Evolutionary conservation across 1,140 invertebrate species (phyloP).

Genomic region (Trichonephila inaurata): DNA sequence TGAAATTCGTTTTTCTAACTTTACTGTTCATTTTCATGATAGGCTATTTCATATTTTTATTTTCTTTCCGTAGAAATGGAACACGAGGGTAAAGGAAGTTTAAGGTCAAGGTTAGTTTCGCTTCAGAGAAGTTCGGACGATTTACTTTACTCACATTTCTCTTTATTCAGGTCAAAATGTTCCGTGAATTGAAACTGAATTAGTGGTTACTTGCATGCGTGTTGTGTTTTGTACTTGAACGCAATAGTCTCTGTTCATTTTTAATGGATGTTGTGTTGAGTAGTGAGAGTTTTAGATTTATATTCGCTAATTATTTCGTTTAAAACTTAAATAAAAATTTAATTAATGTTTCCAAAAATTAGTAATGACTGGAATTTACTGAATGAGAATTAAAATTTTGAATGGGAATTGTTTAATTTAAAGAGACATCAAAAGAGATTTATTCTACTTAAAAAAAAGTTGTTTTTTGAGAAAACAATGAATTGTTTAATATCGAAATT

Average conservation of each 20-base stretch:
- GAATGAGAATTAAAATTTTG: neutral
- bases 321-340: too few relatives aligned
- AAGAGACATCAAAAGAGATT: too few relatives aligned
- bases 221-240: neutral
- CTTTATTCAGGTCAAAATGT: slow-evolving; percentile 14
- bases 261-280: neutral
- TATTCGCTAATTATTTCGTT: neutral
- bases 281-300: neutral
- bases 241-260: neutral
- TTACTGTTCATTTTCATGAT: slow-evolving; percentile 3
- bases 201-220: neutral
- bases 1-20: slow-evolving; percentile 10
- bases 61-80: slow-evolving; percentile 30
- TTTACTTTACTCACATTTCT: neutral
- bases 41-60: neutral
- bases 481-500: too few relatives aligned
- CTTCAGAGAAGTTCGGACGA: slow-evolving; percentile 38
- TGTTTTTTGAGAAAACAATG: too few relatives aligned
- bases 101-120: slow-evolving; percentile 59
- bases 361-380: neutral
- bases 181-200: slow-evolving; percentile 9
- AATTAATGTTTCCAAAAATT: too few relatives aligned
- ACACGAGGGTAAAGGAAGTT: slow-evolving; percentile 32
- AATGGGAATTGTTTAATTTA: too few relatives aligned
- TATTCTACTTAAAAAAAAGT: too few relatives aligned